These are phyloP conservation scores for Microplitis demolitor DNA, from an alignment of 1,140 invertebrate genomes.

Conservation along the genomic window DNA sequence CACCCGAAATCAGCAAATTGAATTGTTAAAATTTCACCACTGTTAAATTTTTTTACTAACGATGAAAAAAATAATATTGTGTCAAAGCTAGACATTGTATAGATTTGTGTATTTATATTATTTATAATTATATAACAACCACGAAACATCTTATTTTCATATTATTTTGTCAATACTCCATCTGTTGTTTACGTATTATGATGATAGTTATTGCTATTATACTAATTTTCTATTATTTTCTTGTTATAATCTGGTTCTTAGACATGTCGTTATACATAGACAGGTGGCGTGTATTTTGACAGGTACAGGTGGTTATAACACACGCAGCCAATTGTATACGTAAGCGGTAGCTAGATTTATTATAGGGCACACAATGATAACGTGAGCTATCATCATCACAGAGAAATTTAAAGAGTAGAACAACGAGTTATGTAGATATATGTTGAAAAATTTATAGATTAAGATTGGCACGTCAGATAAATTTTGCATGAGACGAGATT, in stretches of 20 bases:
- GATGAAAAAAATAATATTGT: background rate
- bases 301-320: conserved; percentile 1
- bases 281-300: conserved; percentile 3
- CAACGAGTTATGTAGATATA: too few relatives aligned
- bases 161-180: too few relatives aligned
- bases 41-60: background rate
- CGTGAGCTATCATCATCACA: background rate
- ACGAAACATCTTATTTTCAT: too few relatives aligned
- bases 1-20: conserved; percentile 52
- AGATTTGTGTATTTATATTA: too few relatives aligned
- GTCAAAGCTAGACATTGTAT: background rate
- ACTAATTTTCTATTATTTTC: background rate
- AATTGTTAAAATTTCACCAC: conserved; percentile 48
- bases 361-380: background rate
- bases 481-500: too few relatives aligned
- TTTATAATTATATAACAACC: too few relatives aligned
- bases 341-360: background rate
- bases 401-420: too few relatives aligned
- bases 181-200: too few relatives aligned
- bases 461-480: too few relatives aligned
- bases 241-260: background rate
- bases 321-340: background rate
- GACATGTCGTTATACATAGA: background rate
- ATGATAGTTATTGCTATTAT: background rate
- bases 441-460: too few relatives aligned